Base-by-base conservation (phyloP, 2,113 vertebrate genomes). In the Zosterops borbonicus region DNA sequence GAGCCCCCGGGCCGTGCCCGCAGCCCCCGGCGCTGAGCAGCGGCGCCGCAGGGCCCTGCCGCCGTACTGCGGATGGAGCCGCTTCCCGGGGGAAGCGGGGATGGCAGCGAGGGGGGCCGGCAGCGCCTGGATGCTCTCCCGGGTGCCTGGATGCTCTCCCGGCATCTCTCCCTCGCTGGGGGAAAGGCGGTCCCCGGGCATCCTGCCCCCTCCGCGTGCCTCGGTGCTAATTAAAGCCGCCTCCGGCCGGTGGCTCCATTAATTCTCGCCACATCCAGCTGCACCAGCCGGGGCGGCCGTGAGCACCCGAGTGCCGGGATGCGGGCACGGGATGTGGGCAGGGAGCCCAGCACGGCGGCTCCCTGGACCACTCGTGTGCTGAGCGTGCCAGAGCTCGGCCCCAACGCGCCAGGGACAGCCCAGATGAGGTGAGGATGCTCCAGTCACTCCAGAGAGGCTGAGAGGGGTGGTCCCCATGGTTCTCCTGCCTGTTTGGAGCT, bases 241-340 rank as follows among this genome's bases (percentile, higher is more conserved):
- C 90, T 95, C 89, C 27, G 33, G 81, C 63, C 46, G 19, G 74
- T 8, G 71, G 71, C 92, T 92, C 81, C 17, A 91, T 95, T 95
- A 95, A 95, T 97, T 95, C 95, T 95, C 39, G 3, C 93, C 91
- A 58, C 95, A 96, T 95, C 78, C 96, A 96, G 94, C 82, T 97
- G 96, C 94, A 88, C 87, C 95, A 96, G 89, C 33, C 85, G 25
- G 62, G 89, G 59, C 5, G 42, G 58, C 2, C 41, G 73, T 1
- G 31, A 87, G 75, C 20, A 1, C 33, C 85, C 29, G 28, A 2
- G 35, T 14, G 84, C 58, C 6, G 77, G 67, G 95, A 76, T 76
- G 90, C 5, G 5, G 80, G 80, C 90, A 84, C 13, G 83, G 74
- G 20, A 14, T 84, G 81, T 2, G 42, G 88, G 71, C 71, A 63